Conservation (phyloP, 2,113 vertebrate genomes). For the Cyprinodon brontotheroides region DNA sequence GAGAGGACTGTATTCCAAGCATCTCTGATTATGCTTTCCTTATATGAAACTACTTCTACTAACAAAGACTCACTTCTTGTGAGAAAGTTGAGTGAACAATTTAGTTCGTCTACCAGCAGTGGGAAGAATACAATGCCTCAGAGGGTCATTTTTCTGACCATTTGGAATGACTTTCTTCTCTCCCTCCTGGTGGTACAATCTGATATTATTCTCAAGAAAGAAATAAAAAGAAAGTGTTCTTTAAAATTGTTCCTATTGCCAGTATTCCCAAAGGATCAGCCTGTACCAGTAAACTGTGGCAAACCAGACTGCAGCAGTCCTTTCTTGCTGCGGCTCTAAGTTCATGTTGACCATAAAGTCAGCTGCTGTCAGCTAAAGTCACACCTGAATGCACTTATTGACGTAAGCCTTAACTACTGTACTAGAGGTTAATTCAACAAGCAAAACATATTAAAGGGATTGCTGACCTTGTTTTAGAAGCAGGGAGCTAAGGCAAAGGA, state of each 20-base stretch:
- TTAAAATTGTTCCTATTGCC: slow-evolving; percentile 1
- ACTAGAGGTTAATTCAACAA: slow-evolving; percentile 6
- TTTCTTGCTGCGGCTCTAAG: slow-evolving; percentile 1
- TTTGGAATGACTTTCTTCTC: neutral
- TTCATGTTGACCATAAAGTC: neutral
- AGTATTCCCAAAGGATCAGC: slow-evolving; percentile 1
- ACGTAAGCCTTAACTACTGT: slow-evolving; percentile 7
- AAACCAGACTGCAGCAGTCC: neutral
- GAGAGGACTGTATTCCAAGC: neutral
- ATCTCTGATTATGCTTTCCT: neutral
- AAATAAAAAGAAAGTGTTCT: slow-evolving; percentile 1
- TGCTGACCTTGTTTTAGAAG: slow-evolving; percentile 10
- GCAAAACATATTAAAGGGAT: neutral
- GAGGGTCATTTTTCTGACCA: slow-evolving; percentile 1
- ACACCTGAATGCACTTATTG: slow-evolving; percentile 1
- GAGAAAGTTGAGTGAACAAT: neutral
- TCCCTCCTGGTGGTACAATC: neutral
- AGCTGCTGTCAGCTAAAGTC: neutral
- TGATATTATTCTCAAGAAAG: neutral
- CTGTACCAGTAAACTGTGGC: neutral
- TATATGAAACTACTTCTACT: neutral
- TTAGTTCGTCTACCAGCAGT: slow-evolving; percentile 1
- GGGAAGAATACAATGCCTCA: neutral
- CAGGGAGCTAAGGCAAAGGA: neutral
- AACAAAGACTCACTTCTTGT: neutral